Evolutionary conservation across 2,797 vertebrate genomes (phyloP), one percentile per base, ranked within the genome.

Genomic region (Pseudochaenichthys georgianus): DNA sequence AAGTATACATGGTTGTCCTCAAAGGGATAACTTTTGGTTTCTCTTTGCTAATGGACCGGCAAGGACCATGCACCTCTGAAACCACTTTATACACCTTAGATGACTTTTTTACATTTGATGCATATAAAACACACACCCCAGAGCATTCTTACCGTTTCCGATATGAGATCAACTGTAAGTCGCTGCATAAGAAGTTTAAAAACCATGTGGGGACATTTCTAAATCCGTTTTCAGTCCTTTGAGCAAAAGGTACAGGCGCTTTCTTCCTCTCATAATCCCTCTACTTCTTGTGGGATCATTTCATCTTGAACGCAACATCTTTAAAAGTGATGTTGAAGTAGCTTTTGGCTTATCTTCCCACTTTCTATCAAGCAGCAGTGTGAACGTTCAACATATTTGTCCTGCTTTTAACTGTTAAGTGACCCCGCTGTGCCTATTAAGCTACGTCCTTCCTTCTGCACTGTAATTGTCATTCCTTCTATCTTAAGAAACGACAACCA

Each of bases 11-110:
- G 2, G 62, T 58, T 66, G 52, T 60, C 74, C 85, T 88, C 73
- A 87, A 80, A 87, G 51, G 41, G 69, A 88, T 80, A 81, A 77
- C 76, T 87, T 54, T 77, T 55, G 67, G 43, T 75, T 69, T 77
- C 70, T 77, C 75, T 89, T 65, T 67, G 55, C 58, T 70, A 73
- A 77, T 62, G 31, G 48, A 64, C 45, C 5, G 3, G 28, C 61
- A 45, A 52, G 67, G 46, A 70, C 38, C 19, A 9, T 21, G 17
- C 60, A 63, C 52, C 34, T 81, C 66, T 79, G 61, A 62, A 66
- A 65, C 60, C 52, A 21, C 0, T 54, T 62, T 57, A 45, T 66
- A 67, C 48, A 73, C 46, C 47, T 70, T 43, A 34, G 46, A 62
- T 68, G n/a, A 46, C 51, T 72, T 46, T 48, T 68, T 67, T 58